Evolutionary conservation across 35 echinoderm and acorn worm species (phyloP), one percentile per base, ranked within the genome.

Genomic region (Anneissia japonica): DNA sequence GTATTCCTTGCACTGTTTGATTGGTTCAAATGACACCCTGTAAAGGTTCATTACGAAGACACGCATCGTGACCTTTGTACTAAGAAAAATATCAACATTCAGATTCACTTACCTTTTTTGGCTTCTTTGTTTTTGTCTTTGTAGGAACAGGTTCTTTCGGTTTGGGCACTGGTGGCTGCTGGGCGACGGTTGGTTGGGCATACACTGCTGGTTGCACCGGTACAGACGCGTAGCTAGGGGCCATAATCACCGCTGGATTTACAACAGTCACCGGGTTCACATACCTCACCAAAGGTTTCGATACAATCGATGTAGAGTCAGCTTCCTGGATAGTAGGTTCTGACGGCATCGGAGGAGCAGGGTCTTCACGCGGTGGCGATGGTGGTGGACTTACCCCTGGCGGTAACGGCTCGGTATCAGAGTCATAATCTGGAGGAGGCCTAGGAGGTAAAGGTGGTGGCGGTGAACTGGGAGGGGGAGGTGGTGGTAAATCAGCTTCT

Each of bases 221-320:
- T 73, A 82, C 84, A 33, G 79, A 74, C 31, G 89, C 84, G 36
- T 88, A 88, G 46, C 46, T 86, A 9, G 75, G 30, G 33, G 39
- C 82, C 35, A 75, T 81, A 38, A 81, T 32, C 23, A 76, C 1
- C 73, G 73, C 19, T 86, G 84, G 37, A 39, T 76, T 37, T 38
- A 86, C 37, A 76, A 86, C 84, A 39, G 84, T 6, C 37, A 75
- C 73, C 76, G 37, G 84, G 46, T 76, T 36, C 38, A 86, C 73
- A 77, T 94, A 94, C 10, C 90, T 73, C 33, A 94, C 32, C 79
- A 90, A 83, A 41, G 93, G 93, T 88, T 95, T 95, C 30, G 89
- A 85, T 29, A 95, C 91, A 37, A 95, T 85, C 30, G 89, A 37
- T 19, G 36, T 77, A 37, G 81, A 45, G 77, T 31, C 51, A 34